These are phyloP conservation scores for Xiphydria camelus DNA, from an alignment of 2,888 invertebrate genomes.

Conservation along the genomic window DNA sequence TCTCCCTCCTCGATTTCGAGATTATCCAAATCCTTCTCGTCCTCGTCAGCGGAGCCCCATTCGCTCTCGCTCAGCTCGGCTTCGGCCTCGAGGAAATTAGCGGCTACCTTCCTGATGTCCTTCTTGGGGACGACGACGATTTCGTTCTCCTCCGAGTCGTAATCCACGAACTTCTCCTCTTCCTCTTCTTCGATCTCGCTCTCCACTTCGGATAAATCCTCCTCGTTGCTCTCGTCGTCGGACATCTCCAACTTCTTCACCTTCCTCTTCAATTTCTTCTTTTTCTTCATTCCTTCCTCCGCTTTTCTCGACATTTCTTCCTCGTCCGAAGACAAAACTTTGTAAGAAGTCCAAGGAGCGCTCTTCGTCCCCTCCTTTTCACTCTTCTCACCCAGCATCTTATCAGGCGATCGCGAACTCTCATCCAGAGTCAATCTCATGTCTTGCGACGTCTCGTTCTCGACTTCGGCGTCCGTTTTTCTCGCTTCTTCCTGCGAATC, in stretches of 20 bases:
- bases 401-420: slow-evolving; percentile 23
- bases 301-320: slow-evolving; percentile 41
- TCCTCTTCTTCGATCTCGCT: slow-evolving; percentile 50
- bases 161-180: slow-evolving; percentile 64
- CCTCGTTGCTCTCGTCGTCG: slow-evolving; percentile 51
- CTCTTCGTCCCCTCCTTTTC: slow-evolving; percentile 46
- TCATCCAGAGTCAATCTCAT: slow-evolving; percentile 51
- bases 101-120: slow-evolving; percentile 59
- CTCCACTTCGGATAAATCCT: slow-evolving; percentile 21
- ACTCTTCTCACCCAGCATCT: slow-evolving; percentile 41
- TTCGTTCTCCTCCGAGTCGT: slow-evolving; percentile 87
- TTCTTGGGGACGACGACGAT: slow-evolving; percentile 56
- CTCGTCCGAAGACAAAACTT: slow-evolving; percentile 45
- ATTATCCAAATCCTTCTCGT: slow-evolving; percentile 77
- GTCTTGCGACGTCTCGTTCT: slow-evolving; percentile 52
- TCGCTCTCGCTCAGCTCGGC: slow-evolving; percentile 92
- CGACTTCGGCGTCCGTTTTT: slow-evolving; percentile 42
- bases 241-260: slow-evolving; percentile 41
- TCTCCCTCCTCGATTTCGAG: slow-evolving; percentile 87
- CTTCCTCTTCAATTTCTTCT: slow-evolving; percentile 26
- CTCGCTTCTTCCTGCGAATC: slow-evolving; percentile 45
- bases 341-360: slow-evolving; percentile 31
- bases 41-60: slow-evolving; percentile 87
- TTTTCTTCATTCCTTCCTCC: slow-evolving; percentile 33
- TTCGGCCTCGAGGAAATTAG: slow-evolving; percentile 85